Evolutionary conservation across 2,797 vertebrate species (phyloP).

Genomic region (Liparis tanakae): DNA sequence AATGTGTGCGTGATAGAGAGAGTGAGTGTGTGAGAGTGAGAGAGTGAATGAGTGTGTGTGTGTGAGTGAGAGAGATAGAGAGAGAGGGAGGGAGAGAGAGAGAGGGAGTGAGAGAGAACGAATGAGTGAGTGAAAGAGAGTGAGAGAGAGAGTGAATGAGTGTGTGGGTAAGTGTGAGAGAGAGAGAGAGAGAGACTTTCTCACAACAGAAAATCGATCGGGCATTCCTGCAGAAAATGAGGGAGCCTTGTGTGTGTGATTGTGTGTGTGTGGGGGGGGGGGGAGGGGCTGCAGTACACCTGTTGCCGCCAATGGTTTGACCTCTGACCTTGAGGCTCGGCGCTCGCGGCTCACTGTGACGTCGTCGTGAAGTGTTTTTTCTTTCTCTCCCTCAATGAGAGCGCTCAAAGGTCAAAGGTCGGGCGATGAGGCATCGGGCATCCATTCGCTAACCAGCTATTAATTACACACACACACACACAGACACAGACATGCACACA

Average conservation of each 20-base stretch:
- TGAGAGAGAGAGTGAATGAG: constrained; percentile 26
- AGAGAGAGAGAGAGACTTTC: constrained; percentile 45
- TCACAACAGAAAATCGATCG: constrained; percentile 73
- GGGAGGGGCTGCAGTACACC: too few relatives aligned
- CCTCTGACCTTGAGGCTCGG: too few relatives aligned
- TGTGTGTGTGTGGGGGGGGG: too few relatives aligned
- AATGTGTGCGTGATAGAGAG: constrained; percentile 9
- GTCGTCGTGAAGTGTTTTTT: neutral
- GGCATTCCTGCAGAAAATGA: constrained; percentile 76
- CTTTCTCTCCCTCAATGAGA: constrained; percentile 1
- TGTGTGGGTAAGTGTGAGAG: too few relatives aligned
- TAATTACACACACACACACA: constrained; percentile 28
- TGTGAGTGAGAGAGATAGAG: too few relatives aligned
- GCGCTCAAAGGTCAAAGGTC: constrained; percentile 25
- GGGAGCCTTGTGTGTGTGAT: constrained; percentile 4
- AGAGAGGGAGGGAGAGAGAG: constrained; percentile 22
- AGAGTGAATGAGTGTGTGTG: constrained; percentile 20
- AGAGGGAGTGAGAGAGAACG: constrained; percentile 22
- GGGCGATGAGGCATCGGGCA: too few relatives aligned
- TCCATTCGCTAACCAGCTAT: constrained; percentile 12
- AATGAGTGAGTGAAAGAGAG: neutral
- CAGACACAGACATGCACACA: neutral
- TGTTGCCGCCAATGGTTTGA: too few relatives aligned
- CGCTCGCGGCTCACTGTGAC: too few relatives aligned
- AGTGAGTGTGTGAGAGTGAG: neutral